phyloP scores from a whole-genome alignment of 2,113 vertebrate genomes.

The Melanocharis versteri region DNA sequence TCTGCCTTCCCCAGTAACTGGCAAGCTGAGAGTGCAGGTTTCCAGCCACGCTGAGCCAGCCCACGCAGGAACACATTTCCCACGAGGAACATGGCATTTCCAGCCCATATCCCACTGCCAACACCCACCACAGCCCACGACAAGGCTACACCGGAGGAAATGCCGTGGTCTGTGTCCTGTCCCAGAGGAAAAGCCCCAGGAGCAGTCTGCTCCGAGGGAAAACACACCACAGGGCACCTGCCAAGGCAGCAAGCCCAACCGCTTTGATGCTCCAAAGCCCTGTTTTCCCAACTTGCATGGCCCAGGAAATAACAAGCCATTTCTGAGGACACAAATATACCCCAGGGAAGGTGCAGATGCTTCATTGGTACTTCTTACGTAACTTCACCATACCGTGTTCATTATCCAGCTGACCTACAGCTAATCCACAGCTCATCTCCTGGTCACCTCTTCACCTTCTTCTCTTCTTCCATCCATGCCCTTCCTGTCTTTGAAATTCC shows the following conservation, averaged over 20 bases:
- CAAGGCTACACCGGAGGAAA: background rate
- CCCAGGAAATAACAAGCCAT: background rate
- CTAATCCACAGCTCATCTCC: background rate
- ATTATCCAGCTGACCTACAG: background rate
- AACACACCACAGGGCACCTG: background rate
- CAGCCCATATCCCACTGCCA: fast-evolving
- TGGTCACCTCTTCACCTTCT: background rate
- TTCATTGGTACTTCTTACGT: background rate
- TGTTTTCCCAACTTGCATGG: background rate
- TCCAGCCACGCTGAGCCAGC: background rate
- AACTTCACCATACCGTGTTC: fast-evolving
- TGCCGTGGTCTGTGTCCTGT: background rate
- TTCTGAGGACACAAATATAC: background rate
- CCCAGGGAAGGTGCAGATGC: background rate
- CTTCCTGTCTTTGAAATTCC: background rate
- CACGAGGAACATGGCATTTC: fast-evolving
- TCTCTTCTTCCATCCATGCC: background rate
- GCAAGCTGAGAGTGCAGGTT: background rate
- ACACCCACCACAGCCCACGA: background rate
- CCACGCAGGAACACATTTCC: background rate
- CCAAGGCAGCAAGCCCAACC: background rate
- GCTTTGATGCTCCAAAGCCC: background rate
- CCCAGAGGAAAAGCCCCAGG: background rate
- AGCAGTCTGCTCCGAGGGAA: background rate
- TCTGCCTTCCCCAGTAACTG: background rate